phyloP scores from a whole-genome alignment of 2,797 vertebrate species.

The Myotis myotis region DNA sequence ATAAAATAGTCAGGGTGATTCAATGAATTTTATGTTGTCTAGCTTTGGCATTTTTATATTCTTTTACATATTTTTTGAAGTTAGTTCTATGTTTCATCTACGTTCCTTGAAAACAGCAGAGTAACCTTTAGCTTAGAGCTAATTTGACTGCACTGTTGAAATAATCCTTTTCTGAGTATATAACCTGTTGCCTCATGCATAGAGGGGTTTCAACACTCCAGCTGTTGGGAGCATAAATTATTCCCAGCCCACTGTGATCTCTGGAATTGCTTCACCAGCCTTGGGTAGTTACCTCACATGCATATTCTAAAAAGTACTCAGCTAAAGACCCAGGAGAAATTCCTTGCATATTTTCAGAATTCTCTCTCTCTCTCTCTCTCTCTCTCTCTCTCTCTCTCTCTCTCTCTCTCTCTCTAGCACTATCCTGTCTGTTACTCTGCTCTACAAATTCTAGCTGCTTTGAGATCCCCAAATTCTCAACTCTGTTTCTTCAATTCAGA shows the following conservation, averaged over 20 bases:
- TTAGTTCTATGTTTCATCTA: not conserved
- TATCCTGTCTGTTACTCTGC: not conserved
- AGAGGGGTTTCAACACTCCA: not conserved
- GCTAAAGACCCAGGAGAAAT: not conserved
- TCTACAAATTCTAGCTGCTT: not conserved
- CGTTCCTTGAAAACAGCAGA: not conserved
- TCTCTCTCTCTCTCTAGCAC: not conserved
- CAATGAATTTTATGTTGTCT: constrained; percentile 20
- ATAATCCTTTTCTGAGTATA: not conserved
- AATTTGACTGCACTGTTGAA: not conserved
- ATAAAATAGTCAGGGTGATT: not conserved
- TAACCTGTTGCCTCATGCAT: not conserved
- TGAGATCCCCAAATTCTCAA: not conserved
- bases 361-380: not conserved
- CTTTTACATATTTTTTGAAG: not conserved
- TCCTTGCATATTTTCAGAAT: not conserved
- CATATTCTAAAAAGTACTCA: not conserved
- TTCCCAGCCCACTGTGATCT: not conserved
- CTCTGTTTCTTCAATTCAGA: not conserved
- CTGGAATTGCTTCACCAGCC: not conserved
- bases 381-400: too few species aligned
- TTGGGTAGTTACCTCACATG: not conserved
- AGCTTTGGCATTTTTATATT: not conserved
- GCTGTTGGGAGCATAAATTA: not conserved
- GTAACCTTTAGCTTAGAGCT: not conserved